Base-by-base conservation (phyloP, 1,140 invertebrate genomes). In the Bemisia tabaci region DNA sequence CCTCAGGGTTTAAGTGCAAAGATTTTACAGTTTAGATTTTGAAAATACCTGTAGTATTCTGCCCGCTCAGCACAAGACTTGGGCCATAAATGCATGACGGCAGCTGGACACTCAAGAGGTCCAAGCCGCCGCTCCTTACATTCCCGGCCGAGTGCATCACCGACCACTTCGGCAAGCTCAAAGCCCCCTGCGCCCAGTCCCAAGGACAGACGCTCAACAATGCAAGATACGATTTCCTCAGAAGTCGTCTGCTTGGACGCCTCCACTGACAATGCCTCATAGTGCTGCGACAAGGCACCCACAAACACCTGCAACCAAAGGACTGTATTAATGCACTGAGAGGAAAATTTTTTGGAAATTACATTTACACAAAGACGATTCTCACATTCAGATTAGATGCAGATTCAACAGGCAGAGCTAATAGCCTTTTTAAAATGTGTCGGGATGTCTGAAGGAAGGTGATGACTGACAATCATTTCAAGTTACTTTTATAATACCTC, bases 41-140 rank as follows among this genome's bases (percentile, higher is more conserved):
- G n/a, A n/a, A n/a, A n/a, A n/a, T n/a, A 82, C 81, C 81, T 80
- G 70, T 83, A 81, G 68, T 80, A 82, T 75, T 82, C 79, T 73
- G 81, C 79, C 65, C 80, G 79, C n/a, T 66, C 62, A 65, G 78
- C 72, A 68, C 75, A 73, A 64, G 74, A 79, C 76, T 92, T 91
- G 22, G 94, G 94, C 95, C 94, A 97, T 11, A 97, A 80, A 71
- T 94, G 81, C 87, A 96, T 95, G 26, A 97, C 83, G 24, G 90
- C 88, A 11, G 95, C 93, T 1, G 95, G 95, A 73, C 89, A 92
- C 76, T 97, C 94, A 25, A 83, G 81, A 48, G 87, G 82, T 60
- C 89, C 90, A 22, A 98, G 82, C 72, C 94, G 81, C 68, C 94
- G 79, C 79, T 97, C 95, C 76, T 97, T 96, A 76, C 93, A 96